These are phyloP conservation scores for Piaya cayana DNA, from an alignment of 2,113 vertebrate genomes.

Conservation along the genomic window DNA sequence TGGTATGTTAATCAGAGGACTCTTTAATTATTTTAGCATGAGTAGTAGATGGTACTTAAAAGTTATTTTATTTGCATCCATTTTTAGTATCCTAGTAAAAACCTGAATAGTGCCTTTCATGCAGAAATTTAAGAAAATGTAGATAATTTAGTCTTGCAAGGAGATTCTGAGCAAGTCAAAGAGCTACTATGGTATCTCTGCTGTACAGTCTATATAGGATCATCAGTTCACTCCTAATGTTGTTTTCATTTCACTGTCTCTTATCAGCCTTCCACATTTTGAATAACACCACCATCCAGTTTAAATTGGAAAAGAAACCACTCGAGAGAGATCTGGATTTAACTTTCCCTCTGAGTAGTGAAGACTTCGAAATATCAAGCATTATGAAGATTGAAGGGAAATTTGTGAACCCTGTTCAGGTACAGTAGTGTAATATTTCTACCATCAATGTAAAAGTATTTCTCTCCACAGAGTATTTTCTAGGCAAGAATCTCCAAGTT, in stretches of 20 bases:
- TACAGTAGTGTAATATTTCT: constrained; percentile 54
- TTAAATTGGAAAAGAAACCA: constrained; percentile 90
- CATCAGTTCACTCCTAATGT: not conserved
- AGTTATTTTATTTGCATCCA: not conserved
- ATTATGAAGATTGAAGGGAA: constrained; percentile 91
- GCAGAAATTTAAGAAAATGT: not conserved
- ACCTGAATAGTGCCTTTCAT: not conserved
- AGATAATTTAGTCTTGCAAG: not conserved
- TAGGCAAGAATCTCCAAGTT: not conserved
- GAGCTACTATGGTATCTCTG: not conserved
- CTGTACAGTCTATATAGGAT: not conserved
- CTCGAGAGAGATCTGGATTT: constrained; percentile 79
- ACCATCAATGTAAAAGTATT: not conserved
- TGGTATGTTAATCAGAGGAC: constrained; percentile 76
- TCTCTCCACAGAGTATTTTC: not conserved
- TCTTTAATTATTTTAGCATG: not conserved
- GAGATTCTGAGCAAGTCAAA: not conserved
- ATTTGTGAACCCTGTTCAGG: constrained; percentile 93
- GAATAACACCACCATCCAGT: constrained; percentile 94
- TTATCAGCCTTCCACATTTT: constrained; percentile 93
- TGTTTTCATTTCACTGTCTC: not conserved
- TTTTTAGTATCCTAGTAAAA: not conserved
- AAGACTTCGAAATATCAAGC: constrained; percentile 80
- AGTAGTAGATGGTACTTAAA: not conserved
- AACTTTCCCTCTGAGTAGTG: constrained; percentile 78